Evolutionary conservation across 2,113 vertebrate genomes (phyloP).

Genomic region (Daphoenositta chrysoptera): DNA sequence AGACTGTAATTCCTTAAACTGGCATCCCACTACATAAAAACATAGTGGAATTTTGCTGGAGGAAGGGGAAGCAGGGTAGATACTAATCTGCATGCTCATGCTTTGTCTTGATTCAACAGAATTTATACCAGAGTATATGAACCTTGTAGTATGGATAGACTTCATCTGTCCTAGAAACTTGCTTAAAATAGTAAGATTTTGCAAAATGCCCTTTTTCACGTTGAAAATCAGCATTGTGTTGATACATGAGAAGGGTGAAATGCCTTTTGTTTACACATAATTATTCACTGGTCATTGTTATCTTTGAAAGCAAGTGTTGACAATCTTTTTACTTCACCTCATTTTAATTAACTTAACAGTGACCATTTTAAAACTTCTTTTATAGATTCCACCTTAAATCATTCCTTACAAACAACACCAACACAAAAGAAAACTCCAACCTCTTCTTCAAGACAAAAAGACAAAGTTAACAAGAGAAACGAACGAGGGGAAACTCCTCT

Average conservation of each 20-base stretch:
- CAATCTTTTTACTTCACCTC: neutral
- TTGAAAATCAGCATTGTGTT: neutral
- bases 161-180: neutral
- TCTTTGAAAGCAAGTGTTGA: neutral
- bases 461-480: constrained; percentile 99
- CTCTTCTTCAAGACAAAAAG: constrained; percentile 91
- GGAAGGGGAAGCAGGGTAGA: neutral
- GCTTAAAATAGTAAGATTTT: neutral
- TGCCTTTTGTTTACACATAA: neutral
- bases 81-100: neutral
- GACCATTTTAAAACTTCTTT: constrained; percentile 9
- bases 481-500: constrained; percentile 96
- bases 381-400: constrained; percentile 90
- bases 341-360: neutral
- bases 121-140: neutral
- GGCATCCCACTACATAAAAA: neutral
- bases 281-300: neutral
- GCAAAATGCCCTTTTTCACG: neutral
- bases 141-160: neutral
- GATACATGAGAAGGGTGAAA: neutral
- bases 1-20: neutral
- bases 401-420: constrained; percentile 87
- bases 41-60: neutral
- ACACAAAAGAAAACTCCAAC: constrained; percentile 91
- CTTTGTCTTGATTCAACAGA: neutral